Evolutionary conservation across 2,888 invertebrate genomes (phyloP).

Genomic region (Monopis laevigella): DNA sequence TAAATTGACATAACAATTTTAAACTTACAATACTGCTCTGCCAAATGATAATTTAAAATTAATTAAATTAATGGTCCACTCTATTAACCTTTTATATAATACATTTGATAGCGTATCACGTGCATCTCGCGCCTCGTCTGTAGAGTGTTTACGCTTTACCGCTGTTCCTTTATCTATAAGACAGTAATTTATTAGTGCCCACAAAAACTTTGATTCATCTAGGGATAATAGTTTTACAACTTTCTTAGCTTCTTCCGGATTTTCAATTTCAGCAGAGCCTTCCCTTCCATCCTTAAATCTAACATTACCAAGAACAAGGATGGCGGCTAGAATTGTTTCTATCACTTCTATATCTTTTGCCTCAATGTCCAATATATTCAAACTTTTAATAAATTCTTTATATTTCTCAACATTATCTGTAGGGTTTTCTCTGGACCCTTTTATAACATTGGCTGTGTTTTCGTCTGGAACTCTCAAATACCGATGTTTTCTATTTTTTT

Average conservation of each 20-base stretch:
- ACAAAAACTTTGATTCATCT: slow-evolving; percentile 83
- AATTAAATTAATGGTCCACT: slow-evolving; percentile 88
- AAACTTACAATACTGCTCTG: slow-evolving; percentile 86
- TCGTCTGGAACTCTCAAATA: slow-evolving; percentile 75
- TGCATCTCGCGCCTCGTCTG: slow-evolving; percentile 83
- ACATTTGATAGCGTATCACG: slow-evolving; percentile 87
- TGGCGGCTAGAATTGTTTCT: slow-evolving; percentile 76
- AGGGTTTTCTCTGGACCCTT: slow-evolving; percentile 72
- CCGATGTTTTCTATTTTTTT: slow-evolving; percentile 75
- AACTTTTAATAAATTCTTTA: slow-evolving; percentile 69
- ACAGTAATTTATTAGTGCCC: slow-evolving; percentile 89
- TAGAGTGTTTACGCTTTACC: slow-evolving; percentile 73
- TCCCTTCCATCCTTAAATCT: slow-evolving; percentile 75
- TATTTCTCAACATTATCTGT: slow-evolving; percentile 72
- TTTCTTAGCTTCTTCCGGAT: slow-evolving; percentile 73
- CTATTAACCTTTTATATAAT: slow-evolving; percentile 84
- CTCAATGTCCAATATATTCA: slow-evolving; percentile 76
- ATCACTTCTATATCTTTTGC: slow-evolving; percentile 76
- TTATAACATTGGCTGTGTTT: slow-evolving; percentile 60
- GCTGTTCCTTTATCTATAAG: slow-evolving; percentile 79
- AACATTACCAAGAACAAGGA: slow-evolving; percentile 82
- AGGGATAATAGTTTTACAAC: slow-evolving; percentile 80
- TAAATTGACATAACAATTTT: too few species aligned
- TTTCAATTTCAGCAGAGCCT: slow-evolving; percentile 76
- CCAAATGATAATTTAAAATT: slow-evolving; percentile 86